A percentile compares a stretch with the other conserved stretches of the same genome.
Evolutionary conservation across 2,888 invertebrate genomes (phyloP).

Genomic region (Amblyjoppa proteus): DNA sequence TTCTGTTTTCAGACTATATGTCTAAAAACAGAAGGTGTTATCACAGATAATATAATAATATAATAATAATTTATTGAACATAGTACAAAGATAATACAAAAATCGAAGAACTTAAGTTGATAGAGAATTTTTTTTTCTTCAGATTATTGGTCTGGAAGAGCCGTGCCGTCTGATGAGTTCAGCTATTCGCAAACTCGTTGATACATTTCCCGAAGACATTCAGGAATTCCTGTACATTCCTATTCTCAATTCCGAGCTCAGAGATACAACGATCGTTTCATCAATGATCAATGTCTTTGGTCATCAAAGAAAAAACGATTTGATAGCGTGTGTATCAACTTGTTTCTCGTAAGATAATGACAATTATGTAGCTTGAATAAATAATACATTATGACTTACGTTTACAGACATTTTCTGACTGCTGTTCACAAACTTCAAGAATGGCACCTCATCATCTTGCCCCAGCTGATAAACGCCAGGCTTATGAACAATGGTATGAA

Average conservation of each 20-base stretch:
- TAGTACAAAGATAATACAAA: no score
- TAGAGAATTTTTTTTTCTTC: constrained; percentile 29
- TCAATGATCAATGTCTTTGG: constrained; percentile 58
- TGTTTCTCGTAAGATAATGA: not conserved
- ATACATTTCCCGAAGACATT: constrained; percentile 79
- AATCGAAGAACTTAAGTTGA: not conserved
- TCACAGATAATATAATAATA: no score
- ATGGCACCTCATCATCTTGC: constrained; percentile 79
- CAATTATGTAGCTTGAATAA: constrained; percentile 50
- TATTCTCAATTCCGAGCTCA: constrained; percentile 75
- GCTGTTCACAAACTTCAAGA: constrained; percentile 75
- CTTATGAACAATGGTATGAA: constrained; percentile 70
- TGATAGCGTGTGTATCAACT: constrained; percentile 61
- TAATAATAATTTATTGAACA: no score
- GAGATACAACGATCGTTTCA: constrained; percentile 69
- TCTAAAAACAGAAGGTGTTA: no score
- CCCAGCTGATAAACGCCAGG: constrained; percentile 68
- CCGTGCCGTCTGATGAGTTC: constrained; percentile 74
- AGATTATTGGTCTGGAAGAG: constrained; percentile 74
- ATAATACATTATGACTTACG: constrained; percentile 47
- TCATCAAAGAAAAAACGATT: constrained; percentile 45
- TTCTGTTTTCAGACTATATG: not conserved
- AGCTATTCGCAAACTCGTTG: constrained; percentile 70
- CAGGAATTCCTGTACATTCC: constrained; percentile 76
- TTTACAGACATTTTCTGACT: constrained; percentile 75